A percentile compares a stretch with the other conserved stretches of the same genome.
phyloP scores from a whole-genome alignment of 2,888 invertebrate species.

The Yponomeuta cagnagella region DNA sequence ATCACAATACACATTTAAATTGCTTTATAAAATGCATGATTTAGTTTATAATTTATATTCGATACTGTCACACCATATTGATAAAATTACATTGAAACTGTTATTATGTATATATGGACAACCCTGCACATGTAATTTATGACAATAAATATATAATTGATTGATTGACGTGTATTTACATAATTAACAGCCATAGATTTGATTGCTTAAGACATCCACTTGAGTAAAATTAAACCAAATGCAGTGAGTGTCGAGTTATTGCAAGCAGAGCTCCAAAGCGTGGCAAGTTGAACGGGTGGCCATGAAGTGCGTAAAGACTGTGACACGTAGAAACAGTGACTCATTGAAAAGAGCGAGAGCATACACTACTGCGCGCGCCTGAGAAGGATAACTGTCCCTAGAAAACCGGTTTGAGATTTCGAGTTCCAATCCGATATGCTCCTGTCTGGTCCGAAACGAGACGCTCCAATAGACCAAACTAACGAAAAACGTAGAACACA shows the following conservation, averaged over 20 bases:
- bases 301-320: conserved; percentile 71
- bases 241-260: not conserved
- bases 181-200: too few species aligned
- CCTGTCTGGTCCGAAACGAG: conserved; percentile 62
- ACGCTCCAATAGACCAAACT: conserved; percentile 53
- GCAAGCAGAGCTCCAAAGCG: not conserved
- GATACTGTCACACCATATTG: too few species aligned
- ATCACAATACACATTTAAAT: too few species aligned
- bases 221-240: too few species aligned
- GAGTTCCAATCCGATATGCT: conserved; percentile 74
- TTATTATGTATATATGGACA: too few species aligned
- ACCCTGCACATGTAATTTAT: too few species aligned
- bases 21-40: too few species aligned
- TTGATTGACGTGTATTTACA: too few species aligned
- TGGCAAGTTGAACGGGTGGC: conserved; percentile 40
- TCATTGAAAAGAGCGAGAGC: conserved; percentile 59
- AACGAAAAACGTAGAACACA: conserved; percentile 24
- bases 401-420: conserved; percentile 73
- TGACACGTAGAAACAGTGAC: conserved; percentile 71
- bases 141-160: too few species aligned
- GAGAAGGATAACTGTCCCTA: conserved; percentile 53
- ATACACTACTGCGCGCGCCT: conserved; percentile 39
- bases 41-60: too few species aligned
- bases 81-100: too few species aligned
- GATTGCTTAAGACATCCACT: too few species aligned